phyloP scores from a whole-genome alignment of 2,113 vertebrate species.

The Sardina pilchardus region DNA sequence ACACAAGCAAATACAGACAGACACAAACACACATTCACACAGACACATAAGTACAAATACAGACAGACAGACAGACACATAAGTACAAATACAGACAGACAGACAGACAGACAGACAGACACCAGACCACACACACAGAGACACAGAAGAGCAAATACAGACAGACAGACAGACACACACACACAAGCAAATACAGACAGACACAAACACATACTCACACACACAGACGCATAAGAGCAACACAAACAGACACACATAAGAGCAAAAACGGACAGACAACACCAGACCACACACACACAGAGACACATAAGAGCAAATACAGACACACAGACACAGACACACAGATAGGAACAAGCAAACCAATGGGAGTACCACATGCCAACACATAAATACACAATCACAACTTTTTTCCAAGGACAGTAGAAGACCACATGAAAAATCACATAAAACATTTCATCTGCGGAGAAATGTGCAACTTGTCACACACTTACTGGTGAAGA shows the following conservation, averaged over 20 bases:
- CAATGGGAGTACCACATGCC: neutral
- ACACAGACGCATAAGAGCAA: neutral
- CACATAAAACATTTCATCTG: neutral
- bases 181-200: slow-evolving; percentile 3
- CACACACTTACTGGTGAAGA: slow-evolving; percentile 93
- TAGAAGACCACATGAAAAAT: neutral
- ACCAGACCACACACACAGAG: neutral
- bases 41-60: neutral
- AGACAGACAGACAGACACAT: neutral
- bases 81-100: neutral
- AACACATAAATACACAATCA: neutral
- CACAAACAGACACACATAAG: neutral
- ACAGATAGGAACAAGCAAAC: neutral
- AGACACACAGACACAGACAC: neutral
- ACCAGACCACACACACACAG: slow-evolving; percentile 27
- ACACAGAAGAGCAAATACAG: neutral
- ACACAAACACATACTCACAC: neutral
- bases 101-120: neutral
- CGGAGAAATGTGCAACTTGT: neutral
- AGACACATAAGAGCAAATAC: neutral
- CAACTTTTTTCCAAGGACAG: neutral
- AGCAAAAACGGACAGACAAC: neutral
- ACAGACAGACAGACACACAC: neutral
- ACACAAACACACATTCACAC: neutral
- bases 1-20: neutral